Conservation (phyloP, 1,140 invertebrate genomes). For the Atopsyche davidsoni region DNA sequence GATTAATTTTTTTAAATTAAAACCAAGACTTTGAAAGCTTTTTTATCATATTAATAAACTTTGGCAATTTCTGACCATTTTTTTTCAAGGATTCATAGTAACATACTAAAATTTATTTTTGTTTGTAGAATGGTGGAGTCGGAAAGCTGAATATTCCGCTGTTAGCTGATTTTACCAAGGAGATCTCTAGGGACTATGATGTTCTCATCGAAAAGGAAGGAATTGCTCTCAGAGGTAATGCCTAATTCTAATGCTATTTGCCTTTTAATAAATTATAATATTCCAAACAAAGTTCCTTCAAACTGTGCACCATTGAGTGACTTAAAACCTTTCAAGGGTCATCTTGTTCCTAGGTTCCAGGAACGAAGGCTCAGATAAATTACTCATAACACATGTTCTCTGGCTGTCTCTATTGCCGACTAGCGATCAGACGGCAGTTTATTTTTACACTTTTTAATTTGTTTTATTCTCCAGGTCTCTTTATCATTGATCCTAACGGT, state of each 20-base stretch:
- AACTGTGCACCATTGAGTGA: too few relatives aligned
- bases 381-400: too few relatives aligned
- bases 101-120: slow-evolving; percentile 15
- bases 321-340: too few relatives aligned
- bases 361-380: too few relatives aligned
- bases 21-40: too few relatives aligned
- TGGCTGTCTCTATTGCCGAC: too few relatives aligned
- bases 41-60: too few relatives aligned
- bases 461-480: slow-evolving; percentile 46
- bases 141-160: slow-evolving; percentile 87
- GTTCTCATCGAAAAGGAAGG: slow-evolving; percentile 81
- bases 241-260: slow-evolving; percentile 8
- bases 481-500: slow-evolving; percentile 64
- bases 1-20: too few relatives aligned
- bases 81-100: background rate
- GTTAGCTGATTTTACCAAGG: slow-evolving; percentile 86
- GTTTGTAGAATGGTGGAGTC: slow-evolving; percentile 76
- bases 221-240: slow-evolving; percentile 70
- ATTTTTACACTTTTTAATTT: too few relatives aligned
- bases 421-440: too few relatives aligned
- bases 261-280: background rate
- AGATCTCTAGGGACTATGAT: slow-evolving; percentile 80
- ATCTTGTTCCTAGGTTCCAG: too few relatives aligned
- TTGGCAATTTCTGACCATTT: too few relatives aligned
- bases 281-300: slow-evolving; percentile 7